Evolutionary conservation across 2,888 invertebrate species (phyloP), one percentile per base, ranked within the genome.

Genomic region (Patella depressa): DNA sequence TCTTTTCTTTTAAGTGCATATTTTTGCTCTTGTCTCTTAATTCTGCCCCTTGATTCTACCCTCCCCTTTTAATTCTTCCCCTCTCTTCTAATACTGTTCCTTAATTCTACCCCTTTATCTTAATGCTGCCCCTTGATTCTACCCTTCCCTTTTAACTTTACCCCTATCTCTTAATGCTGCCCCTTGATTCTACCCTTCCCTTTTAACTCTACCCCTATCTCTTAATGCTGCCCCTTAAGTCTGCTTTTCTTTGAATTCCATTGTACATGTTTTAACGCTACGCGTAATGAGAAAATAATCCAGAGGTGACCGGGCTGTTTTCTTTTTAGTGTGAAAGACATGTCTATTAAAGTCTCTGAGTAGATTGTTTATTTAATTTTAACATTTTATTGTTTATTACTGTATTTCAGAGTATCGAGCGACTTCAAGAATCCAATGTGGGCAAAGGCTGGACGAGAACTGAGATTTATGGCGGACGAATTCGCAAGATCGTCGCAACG

Each of bases 381-480:
- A 9, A 1, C 3, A 9, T 45, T 9, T 45, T 7, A 45, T 45
- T 45, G 7, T 2, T 45, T 45, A 45, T 45, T 45, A 45, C 1
- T 45, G 45, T 45, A 45, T 45, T 45, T 45, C 45, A 45, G 45
- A 7, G 7, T 45, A 45, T 45, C 45, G 45, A 45, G 45, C 45
- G 45, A 45, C 9, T 84, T 83, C 73, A 80, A 79, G 24, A 84
- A 87, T 72, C 85, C 84, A 19, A 71, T 80, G 45, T 89, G 87
- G 86, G 83, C 85, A 2, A 85, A 83, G 72, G 81, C 84, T n/a
- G 89, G 90, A 1, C 77, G 82, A 65, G 88, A 88, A 57, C 81
- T 90, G 17, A 75, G 89, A 57, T 73, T 83, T 73, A 83, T 88
- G 81, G 89, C 91, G 2, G 89, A 89, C 78, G 86, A 88, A 17